Conservation (phyloP, 92 coral and sea anemone genomes). For the Scolanthus callimorphus region DNA sequence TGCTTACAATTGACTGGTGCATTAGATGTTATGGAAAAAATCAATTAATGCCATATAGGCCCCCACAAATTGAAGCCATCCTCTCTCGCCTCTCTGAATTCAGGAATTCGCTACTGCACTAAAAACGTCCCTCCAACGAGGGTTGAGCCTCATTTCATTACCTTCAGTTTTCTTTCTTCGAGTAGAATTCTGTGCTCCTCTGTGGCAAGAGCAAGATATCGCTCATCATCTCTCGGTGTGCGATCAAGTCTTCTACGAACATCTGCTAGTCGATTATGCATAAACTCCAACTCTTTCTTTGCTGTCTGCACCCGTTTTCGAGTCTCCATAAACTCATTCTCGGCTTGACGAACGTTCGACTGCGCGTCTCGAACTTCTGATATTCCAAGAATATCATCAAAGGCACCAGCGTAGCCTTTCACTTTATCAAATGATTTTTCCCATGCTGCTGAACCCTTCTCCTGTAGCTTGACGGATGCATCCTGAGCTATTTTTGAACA, state of each 20-base stretch:
- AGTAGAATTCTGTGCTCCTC: slow-evolving; percentile 84
- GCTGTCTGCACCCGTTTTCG: slow-evolving; percentile 63
- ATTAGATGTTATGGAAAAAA: too few relatives aligned
- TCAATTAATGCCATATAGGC: too few relatives aligned
- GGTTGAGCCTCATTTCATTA: too few relatives aligned
- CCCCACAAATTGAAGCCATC: too few relatives aligned
- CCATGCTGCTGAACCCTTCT: too few relatives aligned
- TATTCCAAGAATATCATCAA: slow-evolving; percentile 85
- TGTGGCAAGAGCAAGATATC: slow-evolving; percentile 85
- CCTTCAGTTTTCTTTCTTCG: slow-evolving; percentile 75
- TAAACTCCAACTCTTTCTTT: slow-evolving; percentile 45
- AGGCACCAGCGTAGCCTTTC: slow-evolving; percentile 47
- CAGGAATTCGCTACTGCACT: too few relatives aligned
- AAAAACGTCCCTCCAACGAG: too few relatives aligned
- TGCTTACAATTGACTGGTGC: too few relatives aligned
- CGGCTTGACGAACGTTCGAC: slow-evolving; percentile 72
- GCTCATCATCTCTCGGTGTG: slow-evolving; percentile 91
- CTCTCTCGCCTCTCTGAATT: too few relatives aligned
- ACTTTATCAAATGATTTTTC: slow-evolving; percentile 38
- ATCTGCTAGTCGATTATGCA: slow-evolving; percentile 70
- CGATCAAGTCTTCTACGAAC: slow-evolving; percentile 85
- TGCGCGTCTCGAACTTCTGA: slow-evolving; percentile 91
- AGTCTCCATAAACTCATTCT: slow-evolving; percentile 72
- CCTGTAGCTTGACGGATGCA: too few relatives aligned
- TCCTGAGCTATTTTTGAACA: too few relatives aligned